Percentiles rank a stretch among this genome's conserved stretches.
phyloP scores from a whole-genome alignment of 2,888 invertebrate species.

The Ectobius pallidus region DNA sequence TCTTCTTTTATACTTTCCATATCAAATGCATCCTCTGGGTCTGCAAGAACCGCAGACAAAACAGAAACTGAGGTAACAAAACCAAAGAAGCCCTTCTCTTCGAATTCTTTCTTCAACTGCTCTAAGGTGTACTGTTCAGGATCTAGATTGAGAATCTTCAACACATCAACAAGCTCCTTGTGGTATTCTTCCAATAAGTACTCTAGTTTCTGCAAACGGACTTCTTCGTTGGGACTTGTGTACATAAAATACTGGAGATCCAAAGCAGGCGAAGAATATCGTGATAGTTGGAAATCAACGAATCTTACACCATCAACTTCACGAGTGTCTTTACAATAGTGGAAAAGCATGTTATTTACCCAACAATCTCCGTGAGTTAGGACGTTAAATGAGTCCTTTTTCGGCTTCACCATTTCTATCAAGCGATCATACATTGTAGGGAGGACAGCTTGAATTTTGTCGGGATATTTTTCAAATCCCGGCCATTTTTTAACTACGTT shows the following conservation, averaged over 20 bases:
- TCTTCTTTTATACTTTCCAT: background rate
- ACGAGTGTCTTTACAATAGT: background rate
- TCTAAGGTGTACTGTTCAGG: conserved; percentile 34
- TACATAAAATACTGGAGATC: conserved; percentile 42
- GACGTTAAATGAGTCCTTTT: background rate
- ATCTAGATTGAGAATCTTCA: background rate
- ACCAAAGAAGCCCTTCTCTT: conserved; percentile 42
- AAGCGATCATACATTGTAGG: background rate
- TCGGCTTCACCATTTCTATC: background rate
- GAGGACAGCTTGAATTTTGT: background rate
- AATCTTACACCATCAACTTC: conserved; percentile 32
- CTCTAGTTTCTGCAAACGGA: conserved; percentile 24
- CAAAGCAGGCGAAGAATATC: conserved; percentile 34
- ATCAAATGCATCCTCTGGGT: conserved; percentile 38
- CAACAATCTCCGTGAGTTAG: conserved; percentile 43
- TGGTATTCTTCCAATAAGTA: conserved; percentile 36
- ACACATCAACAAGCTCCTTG: conserved; percentile 11
- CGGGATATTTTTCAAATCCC: conserved; percentile 20
- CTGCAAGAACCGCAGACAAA: conserved; percentile 43
- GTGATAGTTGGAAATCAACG: conserved; percentile 40
- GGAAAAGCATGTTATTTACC: conserved; percentile 42
- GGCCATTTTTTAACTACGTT: conserved; percentile 22
- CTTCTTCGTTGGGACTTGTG: conserved; percentile 27
- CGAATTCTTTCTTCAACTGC: conserved; percentile 45
- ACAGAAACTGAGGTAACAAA: conserved; percentile 43